Base-by-base conservation (phyloP, 2,888 invertebrate species). In the Hydroisotoma schaefferi region DNA sequence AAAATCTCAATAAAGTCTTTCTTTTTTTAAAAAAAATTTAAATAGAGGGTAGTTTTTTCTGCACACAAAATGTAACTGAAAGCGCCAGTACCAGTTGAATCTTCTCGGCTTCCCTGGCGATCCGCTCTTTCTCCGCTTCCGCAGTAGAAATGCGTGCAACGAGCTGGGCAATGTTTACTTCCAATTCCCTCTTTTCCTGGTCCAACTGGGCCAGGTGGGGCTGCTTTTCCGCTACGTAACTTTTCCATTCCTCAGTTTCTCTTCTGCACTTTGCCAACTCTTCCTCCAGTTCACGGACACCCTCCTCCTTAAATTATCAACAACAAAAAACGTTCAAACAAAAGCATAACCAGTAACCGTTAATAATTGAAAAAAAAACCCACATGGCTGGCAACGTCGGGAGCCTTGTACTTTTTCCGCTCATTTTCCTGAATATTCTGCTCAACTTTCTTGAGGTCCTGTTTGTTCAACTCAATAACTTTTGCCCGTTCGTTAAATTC, bases 371-470 rank as follows among this genome's bases (percentile, higher is more conserved):
- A n/a, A n/a, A n/a, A n/a, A n/a, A n/a, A 22, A 29, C 57, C 55
- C 40, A 67, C 67, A 20, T 55, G 44, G 28, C 59, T 59, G 8
- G 52, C 46, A 18, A 60, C 25, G 47, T 67, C 67, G 5, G 67
- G 59, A 22, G 44, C 33, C 10, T 27, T 33, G 10, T 38, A 40
- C 18, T 28, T 37, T n/a, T 55, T 61, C 3, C 40, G 12, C 15
- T 29, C 54, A n/a, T 61, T 47, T 15, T 26, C 26, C 18, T 29
- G 37, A 20, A 63, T 22, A n/a, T 54, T 20, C 10, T 20, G 6
- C 18, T 57, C 27, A 20, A 55, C 33, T 23, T 40, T 1, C 10
- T 6, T 10, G 1, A 25, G 6, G 6, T 25, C 44, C 15, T 37
- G 44, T 23, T 55, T 18, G 2, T 53, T 53, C 1, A 44, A 18